Base-by-base conservation (phyloP, 2,113 vertebrate genomes). In the Phylloscopus whistleri region DNA sequence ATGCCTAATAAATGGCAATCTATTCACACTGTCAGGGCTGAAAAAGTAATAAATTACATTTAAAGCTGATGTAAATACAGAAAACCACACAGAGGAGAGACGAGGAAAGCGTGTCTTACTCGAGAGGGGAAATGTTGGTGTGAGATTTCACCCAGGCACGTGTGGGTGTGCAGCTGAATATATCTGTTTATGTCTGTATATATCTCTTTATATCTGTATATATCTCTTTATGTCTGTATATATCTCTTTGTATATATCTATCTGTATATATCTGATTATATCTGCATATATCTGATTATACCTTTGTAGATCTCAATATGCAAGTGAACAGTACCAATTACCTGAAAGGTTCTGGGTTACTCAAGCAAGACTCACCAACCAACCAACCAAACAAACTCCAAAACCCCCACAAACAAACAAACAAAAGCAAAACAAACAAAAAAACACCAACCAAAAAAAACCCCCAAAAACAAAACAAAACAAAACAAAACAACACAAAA, bases 21-120 rank as follows among this genome's bases (percentile, higher is more conserved):
- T 66, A 85, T 92, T 93, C 92, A n/a, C 92, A 49, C 94, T 87
- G 87, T 96, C 89, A 83, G 41, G 87, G 80, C 80, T 93, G 84
- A 81, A 95, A 93, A 89, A 15, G 30, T 55, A 75, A 96, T 96
- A 85, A 93, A 96, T 97, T 91, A 52, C 39, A 89, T 95, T 85
- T 92, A 86, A 93, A 53, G 79, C 67, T 35, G 96, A 84, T 92
- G 93, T 91, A 96, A 96, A 95, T 59, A 91, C 72, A 79, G 94
- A 59, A 89, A 90, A 58, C 88, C 92, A 17, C 91, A 81, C 30
- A 37, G 81, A 39, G 63, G 73, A 79, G n/a, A 69, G 72, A 41
- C 14, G 28, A 55, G 55, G 56, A 24, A 69, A 92, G 35, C 5
- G 1, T 23, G 52, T 56, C 77, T 96, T 63, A 31, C 35, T 74